These are phyloP conservation scores for Musca vetustissima DNA, from an alignment of 1,140 invertebrate genomes.

Conservation along the genomic window DNA sequence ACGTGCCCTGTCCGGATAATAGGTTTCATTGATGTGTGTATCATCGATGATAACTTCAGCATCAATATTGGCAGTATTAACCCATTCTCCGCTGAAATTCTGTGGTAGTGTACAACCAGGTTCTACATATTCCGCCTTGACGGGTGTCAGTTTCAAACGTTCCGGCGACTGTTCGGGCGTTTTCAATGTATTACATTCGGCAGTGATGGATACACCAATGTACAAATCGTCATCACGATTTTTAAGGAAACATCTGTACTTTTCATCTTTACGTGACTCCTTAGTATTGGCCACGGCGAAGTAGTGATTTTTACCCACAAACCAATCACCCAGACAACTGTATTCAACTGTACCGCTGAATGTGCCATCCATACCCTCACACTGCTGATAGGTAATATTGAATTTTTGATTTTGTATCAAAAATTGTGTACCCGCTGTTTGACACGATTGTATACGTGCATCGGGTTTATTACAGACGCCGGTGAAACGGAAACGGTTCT, in stretches of 20 bases:
- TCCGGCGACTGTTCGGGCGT: constrained; percentile 92
- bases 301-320: constrained; percentile 92
- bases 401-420: constrained; percentile 97
- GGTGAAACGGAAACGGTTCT: constrained; percentile 86
- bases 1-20: constrained; percentile 86
- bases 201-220: constrained; percentile 87
- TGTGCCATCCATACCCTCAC: constrained; percentile 77
- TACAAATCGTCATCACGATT: constrained; percentile 92
- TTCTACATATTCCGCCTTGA: constrained; percentile 81
- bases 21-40: constrained; percentile 94
- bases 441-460: constrained; percentile 89
- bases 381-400: constrained; percentile 90
- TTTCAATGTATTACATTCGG: constrained; percentile 88
- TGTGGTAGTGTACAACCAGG: constrained; percentile 89
- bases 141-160: constrained; percentile 82
- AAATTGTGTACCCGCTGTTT: constrained; percentile 93
- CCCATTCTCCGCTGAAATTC: constrained; percentile 94
- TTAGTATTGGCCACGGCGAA: constrained; percentile 94
- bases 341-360: constrained; percentile 91
- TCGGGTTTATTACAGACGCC: constrained; percentile 87
- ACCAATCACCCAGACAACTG: constrained; percentile 93
- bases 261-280: constrained; percentile 90
- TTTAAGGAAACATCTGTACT: constrained; percentile 89
- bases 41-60: constrained; percentile 92
- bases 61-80: constrained; percentile 95